Percentiles rank a stretch among this genome's conserved stretches.
phyloP scores from a whole-genome alignment of 2,113 vertebrate species.

The Sturnira hondurensis region DNA sequence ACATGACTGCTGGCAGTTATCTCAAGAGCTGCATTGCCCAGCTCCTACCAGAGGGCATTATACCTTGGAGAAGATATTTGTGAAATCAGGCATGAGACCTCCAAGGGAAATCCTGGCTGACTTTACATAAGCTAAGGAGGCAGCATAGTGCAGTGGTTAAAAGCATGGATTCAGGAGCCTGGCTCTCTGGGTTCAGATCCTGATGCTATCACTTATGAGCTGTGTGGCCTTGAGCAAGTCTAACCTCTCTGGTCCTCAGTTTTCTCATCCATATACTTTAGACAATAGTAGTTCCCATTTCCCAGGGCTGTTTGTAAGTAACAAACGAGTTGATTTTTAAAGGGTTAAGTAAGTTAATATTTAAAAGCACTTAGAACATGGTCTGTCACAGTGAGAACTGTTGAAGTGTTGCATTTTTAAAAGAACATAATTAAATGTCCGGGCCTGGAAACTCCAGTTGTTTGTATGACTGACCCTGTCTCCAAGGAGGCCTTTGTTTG shows the following conservation, averaged over 20 bases:
- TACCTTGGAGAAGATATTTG: neutral
- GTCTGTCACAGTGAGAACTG: neutral
- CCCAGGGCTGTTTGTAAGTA: neutral
- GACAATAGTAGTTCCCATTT: neutral
- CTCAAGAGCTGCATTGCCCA: neutral
- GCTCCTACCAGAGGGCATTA: neutral
- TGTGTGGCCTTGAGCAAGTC: neutral
- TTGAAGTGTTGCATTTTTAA: neutral
- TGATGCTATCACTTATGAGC: neutral
- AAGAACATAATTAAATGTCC: neutral
- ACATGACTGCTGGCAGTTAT: neutral
- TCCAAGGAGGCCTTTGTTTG: neutral
- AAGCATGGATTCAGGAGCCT: neutral
- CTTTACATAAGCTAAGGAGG: neutral
- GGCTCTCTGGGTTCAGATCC: neutral
- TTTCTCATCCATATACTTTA: slow-evolving; percentile 19
- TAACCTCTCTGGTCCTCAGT: neutral
- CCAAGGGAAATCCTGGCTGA: neutral
- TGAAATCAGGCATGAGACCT: neutral
- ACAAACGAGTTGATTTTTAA: neutral
- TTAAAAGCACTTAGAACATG: slow-evolving; percentile 9
- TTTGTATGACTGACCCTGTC: neutral
- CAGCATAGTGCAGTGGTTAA: neutral
- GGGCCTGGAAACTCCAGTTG: neutral
- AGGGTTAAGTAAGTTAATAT: neutral